A percentile compares a stretch with the other conserved stretches of the same genome.
Evolutionary conservation across 1,140 invertebrate genomes (phyloP).

Genomic region (Diorhabda elongata): DNA sequence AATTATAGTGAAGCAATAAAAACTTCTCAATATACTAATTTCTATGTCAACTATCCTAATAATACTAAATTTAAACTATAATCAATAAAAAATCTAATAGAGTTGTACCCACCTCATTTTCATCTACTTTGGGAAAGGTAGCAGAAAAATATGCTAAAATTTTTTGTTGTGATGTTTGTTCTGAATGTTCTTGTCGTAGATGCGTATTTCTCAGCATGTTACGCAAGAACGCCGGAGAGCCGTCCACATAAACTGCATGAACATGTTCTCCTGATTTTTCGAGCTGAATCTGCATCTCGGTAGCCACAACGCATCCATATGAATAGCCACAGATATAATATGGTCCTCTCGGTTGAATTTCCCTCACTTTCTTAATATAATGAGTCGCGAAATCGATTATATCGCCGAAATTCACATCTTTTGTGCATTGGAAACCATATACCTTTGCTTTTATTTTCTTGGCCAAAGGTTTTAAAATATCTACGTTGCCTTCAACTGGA

Average conservation of each 20-base stretch:
- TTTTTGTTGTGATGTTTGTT: neutral
- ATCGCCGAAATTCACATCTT: slow-evolving; percentile 3
- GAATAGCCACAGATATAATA: slow-evolving; percentile 25
- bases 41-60: no score
- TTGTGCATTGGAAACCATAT: slow-evolving; percentile 22
- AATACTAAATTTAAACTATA: neutral
- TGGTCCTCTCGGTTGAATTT: slow-evolving; percentile 15
- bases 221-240: slow-evolving; percentile 13
- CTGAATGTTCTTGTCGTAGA: neutral
- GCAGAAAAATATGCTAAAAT: slow-evolving; percentile 13
- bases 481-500: slow-evolving; percentile 22
- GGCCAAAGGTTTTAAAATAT: slow-evolving; percentile 12
- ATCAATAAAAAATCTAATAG: neutral
- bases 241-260: slow-evolving; percentile 19
- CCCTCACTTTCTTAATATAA: slow-evolving; percentile 15
- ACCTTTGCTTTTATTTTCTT: slow-evolving; percentile 19
- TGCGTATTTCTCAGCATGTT: slow-evolving; percentile 6
- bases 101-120: slow-evolving; percentile 13
- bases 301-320: slow-evolving; percentile 16
- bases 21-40: no score
- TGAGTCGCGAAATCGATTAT: slow-evolving; percentile 6
- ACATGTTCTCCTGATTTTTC: slow-evolving; percentile 22
- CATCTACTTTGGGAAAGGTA: slow-evolving; percentile 10
- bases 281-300: slow-evolving; percentile 19
- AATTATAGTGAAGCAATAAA: no score